Base-by-base conservation (phyloP, 2,797 vertebrate genomes). In the Avahi laniger region DNA sequence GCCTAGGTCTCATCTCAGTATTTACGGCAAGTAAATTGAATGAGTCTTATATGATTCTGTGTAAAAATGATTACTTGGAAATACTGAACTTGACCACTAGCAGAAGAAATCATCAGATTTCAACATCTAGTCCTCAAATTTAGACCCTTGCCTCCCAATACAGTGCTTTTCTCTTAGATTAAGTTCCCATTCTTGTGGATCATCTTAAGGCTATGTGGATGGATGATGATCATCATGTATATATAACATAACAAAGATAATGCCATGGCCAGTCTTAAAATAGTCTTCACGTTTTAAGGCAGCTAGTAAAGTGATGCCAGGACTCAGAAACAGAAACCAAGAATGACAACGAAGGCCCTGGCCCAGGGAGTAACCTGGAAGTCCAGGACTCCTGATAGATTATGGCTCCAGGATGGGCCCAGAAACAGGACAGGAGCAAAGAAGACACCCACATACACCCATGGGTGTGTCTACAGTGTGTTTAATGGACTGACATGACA, bases 31-130 rank as follows among this genome's bases (percentile, higher is more conserved):
- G 43, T 70, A 95, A 95, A 85, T 14, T 79, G 52, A 94, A 52
- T 63, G 79, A 92, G n/a, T 96, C 69, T 95, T 59, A 86, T 6
- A 84, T 35, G 52, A 59, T 89, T 96, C 87, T 78, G 79, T 76
- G 17, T 92, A 89, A 93, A 94, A 91, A 78, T 61, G 18, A 93
- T 95, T 94, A 78, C 63, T 96, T 86, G 72, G 48, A 61, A 88
- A 97, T 84, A 88, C n/a, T 95, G 17, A 88, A 63, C 79, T 76
- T 76, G 72, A 10, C 30, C 86, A 33, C 67, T 73, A 89, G n/a
- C 11, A 94, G 8, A 80, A 69, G 43, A 96, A 94, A 48, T 91
- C 22, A 15, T 50, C 91, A 52, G 6, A 83, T 43, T 94, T 88
- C 33, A 79, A 89, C 13, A 94, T 59, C 24, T 7, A 57, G 41